Evolutionary conservation across 2,888 invertebrate genomes (phyloP).

Genomic region (Xanthia icteritia): DNA sequence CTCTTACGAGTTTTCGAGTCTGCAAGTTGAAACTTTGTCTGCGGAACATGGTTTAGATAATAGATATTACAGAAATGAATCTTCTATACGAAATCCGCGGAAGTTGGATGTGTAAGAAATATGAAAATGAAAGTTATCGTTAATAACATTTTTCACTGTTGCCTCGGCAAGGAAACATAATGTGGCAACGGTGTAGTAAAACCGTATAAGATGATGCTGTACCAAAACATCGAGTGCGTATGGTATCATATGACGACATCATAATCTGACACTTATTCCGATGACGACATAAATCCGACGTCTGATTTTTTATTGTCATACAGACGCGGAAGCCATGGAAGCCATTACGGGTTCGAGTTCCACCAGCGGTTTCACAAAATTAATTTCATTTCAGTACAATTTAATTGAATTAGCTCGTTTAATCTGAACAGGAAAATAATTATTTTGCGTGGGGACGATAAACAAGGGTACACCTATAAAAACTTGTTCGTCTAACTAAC

Average conservation of each 20-base stretch:
- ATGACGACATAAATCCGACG: slow-evolving; percentile 59
- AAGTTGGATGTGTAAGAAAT: background rate
- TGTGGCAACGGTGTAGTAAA: background rate
- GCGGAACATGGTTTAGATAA: slow-evolving; percentile 5
- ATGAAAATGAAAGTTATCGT: background rate
- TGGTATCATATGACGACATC: slow-evolving; percentile 10
- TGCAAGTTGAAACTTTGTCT: slow-evolving; percentile 25
- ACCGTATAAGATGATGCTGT: slow-evolving; percentile 2
- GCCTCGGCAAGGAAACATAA: background rate
- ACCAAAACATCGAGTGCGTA: slow-evolving; percentile 16
- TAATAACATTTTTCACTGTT: background rate
- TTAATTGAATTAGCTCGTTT: slow-evolving; percentile 52
- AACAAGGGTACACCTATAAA: slow-evolving; percentile 64
- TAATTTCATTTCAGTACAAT: slow-evolving; percentile 48
- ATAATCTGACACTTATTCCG: slow-evolving; percentile 57
- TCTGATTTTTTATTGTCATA: slow-evolving; percentile 48
- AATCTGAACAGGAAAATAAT: slow-evolving; percentile 52
- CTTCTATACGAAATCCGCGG: background rate
- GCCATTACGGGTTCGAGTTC: slow-evolving; percentile 40
- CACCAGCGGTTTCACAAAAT: slow-evolving; percentile 51
- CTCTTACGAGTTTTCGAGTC: slow-evolving; percentile 40
- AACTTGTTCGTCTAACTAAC: slow-evolving; percentile 58
- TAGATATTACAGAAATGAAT: slow-evolving; percentile 1
- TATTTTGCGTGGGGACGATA: slow-evolving; percentile 63
- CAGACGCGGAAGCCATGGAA: slow-evolving; percentile 39